Conservation (phyloP, 2,113 vertebrate species). For the Bos javanicus region DNA sequence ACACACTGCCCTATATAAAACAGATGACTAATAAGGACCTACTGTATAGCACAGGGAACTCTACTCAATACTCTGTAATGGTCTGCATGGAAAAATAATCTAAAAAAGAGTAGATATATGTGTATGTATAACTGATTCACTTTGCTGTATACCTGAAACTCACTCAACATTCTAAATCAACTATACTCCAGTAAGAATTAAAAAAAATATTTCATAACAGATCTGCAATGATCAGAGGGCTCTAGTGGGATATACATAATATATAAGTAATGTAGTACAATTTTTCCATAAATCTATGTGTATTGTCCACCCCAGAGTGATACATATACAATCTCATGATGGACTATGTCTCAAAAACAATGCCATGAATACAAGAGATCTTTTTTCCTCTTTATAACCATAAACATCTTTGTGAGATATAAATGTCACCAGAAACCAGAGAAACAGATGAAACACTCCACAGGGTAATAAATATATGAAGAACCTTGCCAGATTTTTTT, state of each 20-base stretch:
- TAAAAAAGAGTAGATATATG: not conserved
- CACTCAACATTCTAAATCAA: not conserved
- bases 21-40: not conserved
- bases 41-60: not conserved
- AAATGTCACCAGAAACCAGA: constrained; percentile 57
- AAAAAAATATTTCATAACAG: not conserved
- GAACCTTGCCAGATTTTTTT: constrained; percentile 31
- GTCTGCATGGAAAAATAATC: not conserved
- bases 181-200: not conserved
- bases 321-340: not conserved
- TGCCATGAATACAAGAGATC: not conserved
- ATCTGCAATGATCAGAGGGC: not conserved
- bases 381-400: constrained; percentile 36
- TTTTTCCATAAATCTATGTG: not conserved
- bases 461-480: constrained; percentile 58
- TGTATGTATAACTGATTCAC: not conserved
- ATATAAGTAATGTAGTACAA: not conserved
- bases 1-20: not conserved
- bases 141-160: not conserved
- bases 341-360: constrained; percentile 13
- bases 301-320: not conserved
- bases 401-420: constrained; percentile 63
- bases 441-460: constrained; percentile 58
- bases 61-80: not conserved
- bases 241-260: not conserved